These are phyloP conservation scores for Nomada fucata DNA, from an alignment of 2,888 invertebrate genomes.

Conservation along the genomic window DNA sequence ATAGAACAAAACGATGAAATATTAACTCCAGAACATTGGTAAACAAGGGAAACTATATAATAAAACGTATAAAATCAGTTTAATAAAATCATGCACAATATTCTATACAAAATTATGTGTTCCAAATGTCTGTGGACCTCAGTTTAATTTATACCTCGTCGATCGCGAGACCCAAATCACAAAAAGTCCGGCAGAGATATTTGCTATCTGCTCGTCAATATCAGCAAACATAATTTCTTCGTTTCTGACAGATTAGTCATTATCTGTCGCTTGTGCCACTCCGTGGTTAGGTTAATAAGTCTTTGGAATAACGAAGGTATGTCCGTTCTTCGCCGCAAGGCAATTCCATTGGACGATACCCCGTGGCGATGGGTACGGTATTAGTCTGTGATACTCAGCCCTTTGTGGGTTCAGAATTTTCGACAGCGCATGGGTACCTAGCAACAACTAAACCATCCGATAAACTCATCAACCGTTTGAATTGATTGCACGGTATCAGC, in stretches of 20 bases:
- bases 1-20: too few relatives aligned
- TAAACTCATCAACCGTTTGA: conserved; percentile 72
- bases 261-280: conserved; percentile 26
- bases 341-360: conserved; percentile 50
- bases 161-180: too few relatives aligned
- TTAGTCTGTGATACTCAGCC: conserved; percentile 51
- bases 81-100: too few relatives aligned
- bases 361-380: conserved; percentile 42
- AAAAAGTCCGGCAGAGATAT: neutral
- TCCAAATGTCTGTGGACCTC: too few relatives aligned
- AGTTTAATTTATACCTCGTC: too few relatives aligned
- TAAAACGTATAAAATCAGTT: too few relatives aligned
- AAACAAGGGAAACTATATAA: neutral
- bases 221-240: conserved; percentile 5
- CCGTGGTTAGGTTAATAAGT: conserved; percentile 33
- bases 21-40: neutral
- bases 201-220: neutral
- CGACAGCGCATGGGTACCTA: conserved; percentile 37
- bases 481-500: conserved; percentile 68
- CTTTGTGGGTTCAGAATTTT: conserved; percentile 47
- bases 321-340: conserved; percentile 46
- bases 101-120: too few relatives aligned
- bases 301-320: conserved; percentile 26
- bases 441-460: conserved; percentile 66
- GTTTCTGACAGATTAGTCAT: conserved; percentile 26